Evolutionary conservation across 2,797 vertebrate species (phyloP), one percentile per base, ranked within the genome.

Genomic region (Pangasius sanitwongsei): DNA sequence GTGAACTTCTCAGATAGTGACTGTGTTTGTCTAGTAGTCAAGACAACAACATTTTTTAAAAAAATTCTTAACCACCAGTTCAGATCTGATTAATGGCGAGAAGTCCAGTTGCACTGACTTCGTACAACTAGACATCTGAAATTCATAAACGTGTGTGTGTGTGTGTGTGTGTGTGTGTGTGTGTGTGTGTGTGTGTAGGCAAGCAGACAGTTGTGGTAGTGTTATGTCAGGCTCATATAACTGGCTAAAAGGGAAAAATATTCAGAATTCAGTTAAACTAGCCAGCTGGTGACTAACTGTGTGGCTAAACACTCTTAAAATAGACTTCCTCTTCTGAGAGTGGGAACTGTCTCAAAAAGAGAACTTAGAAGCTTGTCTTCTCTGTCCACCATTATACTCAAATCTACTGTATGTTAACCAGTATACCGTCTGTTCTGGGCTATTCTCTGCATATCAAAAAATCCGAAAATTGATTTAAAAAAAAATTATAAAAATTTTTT

Each of bases 241-340:
- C 53, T 84, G 65, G 4, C 63, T 8, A 50, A 59, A 81, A 50
- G 8, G 50, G 18, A 28, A 37, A 28, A 50, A 55, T 59, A 16
- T 75, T 59, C 67, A 85, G 25, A 31, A 50, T 41, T 20, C 34
- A 41, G 57, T 80, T 48, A 74, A 44, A 87, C 85, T 41, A 75
- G 85, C 53, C 69, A 75, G 70, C 69, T 61, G 65, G 18, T 70
- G 44, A 70, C n/a, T 70, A 85, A 70, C 18, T 34, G 18, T 7
- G 31, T 86, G 82, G 50, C 59, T 89, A 50, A 82, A 90, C 65
- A n/a, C 67, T 59, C 41, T 88, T 85, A 65, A 86, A 48, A 48
- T 63, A 82, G 69, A 92, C 91, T 92, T 92, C 90, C 90, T 91
- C 88, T 89, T 92, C 31, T 85, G 31, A 80, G 16, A 5, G 23